phyloP scores from a whole-genome alignment of 2,797 vertebrate genomes.

The Sebastes steindachneri region DNA sequence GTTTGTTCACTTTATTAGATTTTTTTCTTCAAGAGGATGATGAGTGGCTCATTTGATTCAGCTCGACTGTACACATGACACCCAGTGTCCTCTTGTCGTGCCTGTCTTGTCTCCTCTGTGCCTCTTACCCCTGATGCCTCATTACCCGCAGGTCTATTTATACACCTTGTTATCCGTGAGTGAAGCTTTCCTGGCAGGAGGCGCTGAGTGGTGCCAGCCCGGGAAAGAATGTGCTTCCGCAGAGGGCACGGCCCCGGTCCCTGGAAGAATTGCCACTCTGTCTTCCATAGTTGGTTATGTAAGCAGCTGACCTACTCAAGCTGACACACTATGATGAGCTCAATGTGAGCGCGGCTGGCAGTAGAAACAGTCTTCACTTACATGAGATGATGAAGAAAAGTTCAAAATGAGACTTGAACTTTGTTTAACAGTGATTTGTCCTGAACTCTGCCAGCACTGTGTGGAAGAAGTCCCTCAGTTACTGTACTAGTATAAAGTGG shows the following conservation, averaged over 20 bases:
- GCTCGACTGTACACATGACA: conserved; percentile 20
- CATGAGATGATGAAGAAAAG: conserved; percentile 2
- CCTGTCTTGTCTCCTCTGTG: conserved; percentile 34
- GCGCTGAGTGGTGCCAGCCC: conserved; percentile 52
- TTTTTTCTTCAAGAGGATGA: conserved; percentile 5
- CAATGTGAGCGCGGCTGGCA: background rate
- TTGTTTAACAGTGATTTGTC: background rate
- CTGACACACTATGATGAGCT: conserved; percentile 20
- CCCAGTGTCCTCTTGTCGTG: conserved; percentile 25
- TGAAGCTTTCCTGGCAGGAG: conserved; percentile 75
- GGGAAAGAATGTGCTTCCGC: conserved; percentile 50
- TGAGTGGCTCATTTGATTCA: conserved; percentile 32
- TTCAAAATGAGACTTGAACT: background rate
- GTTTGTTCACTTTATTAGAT: conserved; percentile 20
- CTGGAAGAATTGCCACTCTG: conserved; percentile 46
- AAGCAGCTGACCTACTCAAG: conserved; percentile 34
- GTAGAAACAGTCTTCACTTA: background rate
- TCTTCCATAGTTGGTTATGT: conserved; percentile 43
- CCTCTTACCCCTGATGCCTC: conserved; percentile 47
- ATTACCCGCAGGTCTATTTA: conserved; percentile 67
- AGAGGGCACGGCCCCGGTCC: conserved; percentile 7
- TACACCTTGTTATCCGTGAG: conserved; percentile 66
- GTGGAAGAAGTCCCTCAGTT: background rate
- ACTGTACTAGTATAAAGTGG: background rate
- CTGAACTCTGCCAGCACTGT: background rate